Base-by-base conservation (phyloP, 2,888 invertebrate species). In the Sarcophaga variegata region DNA sequence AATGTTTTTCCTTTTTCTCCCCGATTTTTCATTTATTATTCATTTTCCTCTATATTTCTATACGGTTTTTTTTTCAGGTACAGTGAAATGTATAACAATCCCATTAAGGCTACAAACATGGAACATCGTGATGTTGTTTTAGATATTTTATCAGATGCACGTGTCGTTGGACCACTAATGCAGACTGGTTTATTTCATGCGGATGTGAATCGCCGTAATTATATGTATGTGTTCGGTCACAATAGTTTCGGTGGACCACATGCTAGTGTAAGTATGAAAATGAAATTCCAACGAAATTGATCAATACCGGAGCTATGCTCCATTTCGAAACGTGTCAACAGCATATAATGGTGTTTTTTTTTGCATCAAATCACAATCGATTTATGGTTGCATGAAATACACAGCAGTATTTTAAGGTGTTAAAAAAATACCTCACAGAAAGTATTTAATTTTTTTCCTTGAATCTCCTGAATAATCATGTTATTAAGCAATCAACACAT, bases 161-260 rank as follows among this genome's bases (percentile, higher is more conserved):
- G 97, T 83, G 96, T 97, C 25, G 95, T 97, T 27, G 97, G 98
- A 1, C 98, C 98, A 0, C 94, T 97, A 89, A 94, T 97, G 87
- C 95, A 95, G 93, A 96, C 96, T 86, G 97, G 96, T 22, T 95
- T 96, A 92, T 96, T 96, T 92, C 97, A 97, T 91, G 95, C 97
- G 5, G 95, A 95, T 89, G 95, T 96, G 45, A 97, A 97, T 93
- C 94, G 95, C 1, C 96, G 96, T 91, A 97, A 97, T 79, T 98
- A 96, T 93, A 97, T 98, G 94, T 98, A 98, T 91, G 97, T 98
- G 45, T 98, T 98, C 91, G 96, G 96, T 6, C 98, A 98, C 92
- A 97, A 96, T 89, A 97, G 97, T 83, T 95, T 96, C 88, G 96
- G 96, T 90, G 96, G 96, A 86, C 96, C 97, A 88, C 96, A 96